phyloP scores from a whole-genome alignment of 1,140 invertebrate species.

The Akabosia matsudoensis region DNA sequence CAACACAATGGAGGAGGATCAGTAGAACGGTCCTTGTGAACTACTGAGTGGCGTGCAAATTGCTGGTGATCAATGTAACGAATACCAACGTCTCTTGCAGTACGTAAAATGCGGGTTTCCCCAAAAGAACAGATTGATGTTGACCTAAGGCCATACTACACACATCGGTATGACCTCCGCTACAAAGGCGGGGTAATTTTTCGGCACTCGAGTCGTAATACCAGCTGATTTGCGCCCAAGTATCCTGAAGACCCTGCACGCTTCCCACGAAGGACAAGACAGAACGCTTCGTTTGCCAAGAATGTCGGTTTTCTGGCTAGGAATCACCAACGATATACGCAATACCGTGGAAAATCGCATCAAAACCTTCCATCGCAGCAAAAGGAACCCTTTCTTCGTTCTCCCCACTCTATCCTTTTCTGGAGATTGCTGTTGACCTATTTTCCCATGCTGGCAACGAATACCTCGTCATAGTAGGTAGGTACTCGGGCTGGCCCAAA shows the following conservation, averaged over 20 bases:
- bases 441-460: not conserved
- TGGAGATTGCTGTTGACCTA: not conserved
- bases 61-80: not conserved
- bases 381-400: not conserved
- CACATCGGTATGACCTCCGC: not conserved
- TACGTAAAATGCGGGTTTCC: not conserved
- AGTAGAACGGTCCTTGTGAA: not conserved
- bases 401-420: not conserved
- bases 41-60: not conserved
- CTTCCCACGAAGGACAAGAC: not conserved
- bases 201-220: not conserved
- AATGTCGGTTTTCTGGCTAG: not conserved
- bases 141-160: too few relatives aligned
- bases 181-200: not conserved
- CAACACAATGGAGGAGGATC: too few relatives aligned
- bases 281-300: not conserved
- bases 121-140: too few relatives aligned
- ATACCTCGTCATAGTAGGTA: slow-evolving; percentile 2
- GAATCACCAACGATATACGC: not conserved
- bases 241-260: not conserved
- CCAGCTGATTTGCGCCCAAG: not conserved
- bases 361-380: not conserved
- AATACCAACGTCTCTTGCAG: not conserved
- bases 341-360: not conserved
- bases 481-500: not conserved